Conservation (phyloP, 2,888 invertebrate species). For the Tribolium freemani region DNA sequence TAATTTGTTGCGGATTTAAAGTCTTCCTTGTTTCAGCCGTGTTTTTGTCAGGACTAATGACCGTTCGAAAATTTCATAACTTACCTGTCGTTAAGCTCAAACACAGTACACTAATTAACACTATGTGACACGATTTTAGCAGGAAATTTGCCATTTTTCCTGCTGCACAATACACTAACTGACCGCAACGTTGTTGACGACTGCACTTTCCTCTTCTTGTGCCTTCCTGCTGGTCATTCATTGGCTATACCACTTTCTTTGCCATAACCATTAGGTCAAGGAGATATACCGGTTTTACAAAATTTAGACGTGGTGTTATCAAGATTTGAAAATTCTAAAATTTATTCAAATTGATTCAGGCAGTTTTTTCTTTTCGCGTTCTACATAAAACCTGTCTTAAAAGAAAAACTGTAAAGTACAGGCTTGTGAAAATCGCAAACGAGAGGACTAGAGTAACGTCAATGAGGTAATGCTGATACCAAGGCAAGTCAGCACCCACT, state of each 20-base stretch:
- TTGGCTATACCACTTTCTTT: constrained; percentile 55
- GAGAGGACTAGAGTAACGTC: constrained; percentile 44
- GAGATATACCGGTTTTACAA: constrained; percentile 55
- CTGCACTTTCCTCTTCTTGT: constrained; percentile 56
- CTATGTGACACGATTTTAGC: constrained; percentile 38
- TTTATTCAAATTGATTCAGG: background rate
- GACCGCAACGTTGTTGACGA: constrained; percentile 49
- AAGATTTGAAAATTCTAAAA: constrained; percentile 4
- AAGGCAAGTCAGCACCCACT: constrained; percentile 69
- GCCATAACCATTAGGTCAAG: constrained; percentile 57
- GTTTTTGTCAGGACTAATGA: background rate
- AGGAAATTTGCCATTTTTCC: constrained; percentile 49
- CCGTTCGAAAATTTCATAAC: constrained; percentile 10
- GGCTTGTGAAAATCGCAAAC: background rate
- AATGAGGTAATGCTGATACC: constrained; percentile 65
- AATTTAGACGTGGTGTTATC: constrained; percentile 23
- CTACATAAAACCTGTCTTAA: background rate
- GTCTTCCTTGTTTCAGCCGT: constrained; percentile 16
- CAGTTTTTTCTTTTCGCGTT: background rate
- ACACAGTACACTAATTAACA: constrained; percentile 48
- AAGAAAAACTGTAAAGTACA: background rate
- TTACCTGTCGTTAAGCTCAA: constrained; percentile 40
- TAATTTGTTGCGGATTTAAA: constrained; percentile 28
- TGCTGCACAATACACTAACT: constrained; percentile 48
- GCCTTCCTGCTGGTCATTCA: constrained; percentile 54